phyloP scores from a whole-genome alignment of 2,888 invertebrate genomes.

The Xanthorhoe designata region DNA sequence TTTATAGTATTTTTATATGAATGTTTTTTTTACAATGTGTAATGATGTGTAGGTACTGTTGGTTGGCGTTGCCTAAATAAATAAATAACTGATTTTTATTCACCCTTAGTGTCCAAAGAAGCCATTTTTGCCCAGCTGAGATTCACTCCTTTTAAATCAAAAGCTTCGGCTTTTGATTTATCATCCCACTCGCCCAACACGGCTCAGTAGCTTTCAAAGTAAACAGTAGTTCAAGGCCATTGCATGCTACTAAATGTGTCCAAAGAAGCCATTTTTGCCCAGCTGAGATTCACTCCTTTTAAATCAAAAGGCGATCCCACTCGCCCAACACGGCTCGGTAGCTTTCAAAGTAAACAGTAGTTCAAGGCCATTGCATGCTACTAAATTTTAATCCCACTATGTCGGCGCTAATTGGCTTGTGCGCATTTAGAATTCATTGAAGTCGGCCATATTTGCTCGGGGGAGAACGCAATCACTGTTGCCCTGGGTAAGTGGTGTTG shows the following conservation, averaged over 20 bases:
- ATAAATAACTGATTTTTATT: too few relatives aligned
- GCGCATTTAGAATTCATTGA: constrained; percentile 47
- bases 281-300: too few relatives aligned
- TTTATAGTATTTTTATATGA: too few relatives aligned
- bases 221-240: constrained; percentile 8
- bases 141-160: too few relatives aligned
- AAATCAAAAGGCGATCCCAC: too few relatives aligned
- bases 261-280: too few relatives aligned
- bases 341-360: not conserved
- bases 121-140: too few relatives aligned
- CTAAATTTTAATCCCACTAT: constrained; percentile 17
- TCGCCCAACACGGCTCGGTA: not conserved
- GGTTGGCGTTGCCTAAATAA: too few relatives aligned
- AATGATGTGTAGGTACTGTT: too few relatives aligned
- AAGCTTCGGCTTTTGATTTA: too few relatives aligned
- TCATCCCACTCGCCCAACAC: not conserved
- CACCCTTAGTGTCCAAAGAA: too few relatives aligned
- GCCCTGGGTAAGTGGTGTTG: constrained; percentile 9
- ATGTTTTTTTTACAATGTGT: too few relatives aligned
- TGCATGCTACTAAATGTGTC: constrained; percentile 1
- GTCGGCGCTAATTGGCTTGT: constrained; percentile 38
- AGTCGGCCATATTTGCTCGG: constrained; percentile 42
- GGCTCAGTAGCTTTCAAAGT: not conserved
- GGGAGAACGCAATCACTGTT: constrained; percentile 27
- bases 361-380: constrained; percentile 10